Conservation (phyloP, 2,113 vertebrate species). For the Ranitomeya imitator region DNA sequence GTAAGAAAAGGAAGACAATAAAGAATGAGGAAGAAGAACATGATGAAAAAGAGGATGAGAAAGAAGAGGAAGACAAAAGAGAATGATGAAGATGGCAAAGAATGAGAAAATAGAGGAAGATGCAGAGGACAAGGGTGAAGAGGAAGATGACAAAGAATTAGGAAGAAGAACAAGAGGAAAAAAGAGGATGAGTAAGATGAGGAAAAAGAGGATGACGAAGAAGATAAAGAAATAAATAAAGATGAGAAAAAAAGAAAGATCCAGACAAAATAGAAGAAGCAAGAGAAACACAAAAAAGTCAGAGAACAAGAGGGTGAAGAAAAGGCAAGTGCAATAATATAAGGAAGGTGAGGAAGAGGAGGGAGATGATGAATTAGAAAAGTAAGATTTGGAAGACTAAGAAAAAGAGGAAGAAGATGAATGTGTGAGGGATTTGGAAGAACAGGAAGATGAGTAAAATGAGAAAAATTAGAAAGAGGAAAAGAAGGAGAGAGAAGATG, state of each 20-base stretch:
- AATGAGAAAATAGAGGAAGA: not conserved
- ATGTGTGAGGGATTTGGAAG: no score
- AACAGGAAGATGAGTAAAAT: no score
- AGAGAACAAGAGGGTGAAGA: not conserved
- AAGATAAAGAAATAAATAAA: not conserved
- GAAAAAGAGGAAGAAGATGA: no score
- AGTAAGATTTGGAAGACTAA: no score
- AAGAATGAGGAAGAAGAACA: not conserved
- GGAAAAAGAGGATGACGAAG: not conserved
- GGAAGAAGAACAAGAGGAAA: no score
- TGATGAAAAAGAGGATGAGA: not conserved
- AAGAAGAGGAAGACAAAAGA: not conserved
- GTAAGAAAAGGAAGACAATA: not conserved
- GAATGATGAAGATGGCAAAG: no score
- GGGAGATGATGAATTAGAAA: not conserved
- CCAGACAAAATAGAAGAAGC: not conserved
- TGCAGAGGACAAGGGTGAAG: not conserved
- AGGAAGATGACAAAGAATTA: no score
- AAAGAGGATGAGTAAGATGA: not conserved
- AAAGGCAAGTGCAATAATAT: not conserved
- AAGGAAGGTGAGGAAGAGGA: not conserved
- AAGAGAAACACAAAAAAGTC: not conserved
- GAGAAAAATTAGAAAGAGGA: no score
- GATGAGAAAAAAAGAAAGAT: not conserved
- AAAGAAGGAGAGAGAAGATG: no score